Percentiles rank a stretch among this genome's conserved stretches.
Conservation (phyloP, 2,113 vertebrate genomes). For the Ptychochromis oligacanthus region DNA sequence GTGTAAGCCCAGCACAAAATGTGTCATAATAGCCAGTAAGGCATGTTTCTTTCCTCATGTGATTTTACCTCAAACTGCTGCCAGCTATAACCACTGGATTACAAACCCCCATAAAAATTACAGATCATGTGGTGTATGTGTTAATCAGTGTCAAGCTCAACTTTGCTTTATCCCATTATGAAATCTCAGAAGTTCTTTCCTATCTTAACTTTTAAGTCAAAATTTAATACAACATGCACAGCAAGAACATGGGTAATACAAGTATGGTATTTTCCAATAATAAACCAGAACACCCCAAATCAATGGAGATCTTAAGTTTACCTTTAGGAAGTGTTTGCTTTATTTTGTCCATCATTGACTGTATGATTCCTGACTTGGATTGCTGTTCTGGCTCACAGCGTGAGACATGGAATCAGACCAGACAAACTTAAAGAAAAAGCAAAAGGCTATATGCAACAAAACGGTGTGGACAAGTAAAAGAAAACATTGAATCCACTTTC, state of each 20-base stretch:
- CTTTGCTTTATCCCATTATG: too few species aligned
- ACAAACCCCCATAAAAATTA: not conserved
- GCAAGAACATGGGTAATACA: not conserved
- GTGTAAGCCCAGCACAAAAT: too few species aligned
- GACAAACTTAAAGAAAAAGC: not conserved
- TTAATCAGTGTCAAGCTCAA: not conserved
- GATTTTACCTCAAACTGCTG: not conserved
- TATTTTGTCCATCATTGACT: not conserved
- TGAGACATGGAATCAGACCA: not conserved
- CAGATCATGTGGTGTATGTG: not conserved
- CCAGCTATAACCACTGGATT: not conserved
- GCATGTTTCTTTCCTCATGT: not conserved
- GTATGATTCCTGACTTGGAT: not conserved
- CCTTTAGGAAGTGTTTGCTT: not conserved
- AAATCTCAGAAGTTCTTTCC: not conserved
- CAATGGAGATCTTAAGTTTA: not conserved
- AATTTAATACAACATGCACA: too few species aligned
- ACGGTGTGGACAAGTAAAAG: too few species aligned
- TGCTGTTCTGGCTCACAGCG: not conserved
- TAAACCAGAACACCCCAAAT: too few species aligned
- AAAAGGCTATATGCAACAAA: too few species aligned
- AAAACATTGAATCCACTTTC: conserved; percentile 15
- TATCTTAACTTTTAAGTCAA: not conserved
- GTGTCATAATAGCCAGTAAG: not conserved
- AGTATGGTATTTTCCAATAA: too few species aligned